phyloP scores from a whole-genome alignment of 1,140 invertebrate genomes.

The Plutomurus gul region DNA sequence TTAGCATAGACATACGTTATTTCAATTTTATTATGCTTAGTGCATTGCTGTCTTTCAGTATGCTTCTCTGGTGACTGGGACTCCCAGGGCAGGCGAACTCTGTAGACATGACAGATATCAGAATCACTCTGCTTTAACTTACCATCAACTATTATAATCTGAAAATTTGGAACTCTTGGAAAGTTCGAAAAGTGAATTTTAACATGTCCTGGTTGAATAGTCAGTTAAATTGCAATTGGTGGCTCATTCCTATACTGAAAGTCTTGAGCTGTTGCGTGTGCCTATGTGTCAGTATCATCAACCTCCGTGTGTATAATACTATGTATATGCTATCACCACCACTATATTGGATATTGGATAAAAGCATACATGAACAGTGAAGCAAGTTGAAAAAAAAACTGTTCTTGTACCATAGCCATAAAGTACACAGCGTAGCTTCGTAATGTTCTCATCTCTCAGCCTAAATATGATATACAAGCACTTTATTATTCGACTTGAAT shows the following conservation, averaged over 20 bases:
- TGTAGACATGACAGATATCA: not conserved
- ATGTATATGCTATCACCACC: too few species aligned
- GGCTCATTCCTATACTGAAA: too few species aligned
- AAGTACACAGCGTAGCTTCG: not conserved
- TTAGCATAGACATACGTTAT: too few species aligned
- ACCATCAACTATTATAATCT: too few species aligned
- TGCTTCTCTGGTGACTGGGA: not conserved
- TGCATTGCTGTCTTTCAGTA: too few species aligned
- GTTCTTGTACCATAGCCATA: not conserved
- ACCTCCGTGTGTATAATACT: too few species aligned
- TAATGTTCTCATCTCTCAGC: not conserved
- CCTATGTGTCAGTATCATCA: too few species aligned
- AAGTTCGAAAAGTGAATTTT: not conserved
- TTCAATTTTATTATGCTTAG: too few species aligned
- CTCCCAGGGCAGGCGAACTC: not conserved
- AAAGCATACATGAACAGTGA: not conserved
- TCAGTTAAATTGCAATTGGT: not conserved
- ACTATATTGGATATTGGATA: too few species aligned
- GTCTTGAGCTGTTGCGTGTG: too few species aligned
- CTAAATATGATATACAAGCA: constrained; percentile 31
- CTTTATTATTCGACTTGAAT: constrained; percentile 14
- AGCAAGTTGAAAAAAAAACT: too few species aligned
- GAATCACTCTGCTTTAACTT: not conserved
- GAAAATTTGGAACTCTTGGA: not conserved
- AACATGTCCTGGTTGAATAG: not conserved